Percentiles rank a stretch among this genome's conserved stretches.
These are phyloP conservation scores for Malurus splendens DNA, from an alignment of 2,797 vertebrate genomes.

Conservation along the genomic window DNA sequence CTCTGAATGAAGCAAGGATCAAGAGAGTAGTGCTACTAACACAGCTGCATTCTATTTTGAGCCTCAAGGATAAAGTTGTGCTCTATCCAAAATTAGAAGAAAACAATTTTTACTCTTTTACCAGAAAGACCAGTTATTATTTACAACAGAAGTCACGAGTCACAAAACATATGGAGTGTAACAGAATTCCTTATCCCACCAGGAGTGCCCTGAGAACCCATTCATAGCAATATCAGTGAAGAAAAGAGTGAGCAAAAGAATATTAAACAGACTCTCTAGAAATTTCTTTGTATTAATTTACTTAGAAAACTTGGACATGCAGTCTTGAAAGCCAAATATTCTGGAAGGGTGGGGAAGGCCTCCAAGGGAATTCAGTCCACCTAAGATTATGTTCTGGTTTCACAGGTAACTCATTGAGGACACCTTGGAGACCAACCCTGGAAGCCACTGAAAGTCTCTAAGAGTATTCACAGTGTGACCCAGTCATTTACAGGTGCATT, in stretches of 20 bases:
- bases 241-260: slow-evolving; percentile 33
- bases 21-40: not conserved
- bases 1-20: not conserved
- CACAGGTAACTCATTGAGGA: not conserved
- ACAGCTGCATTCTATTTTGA: not conserved
- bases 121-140: not conserved
- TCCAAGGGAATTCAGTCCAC: not conserved
- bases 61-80: not conserved
- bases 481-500: slow-evolving; percentile 30
- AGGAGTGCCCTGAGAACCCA: not conserved
- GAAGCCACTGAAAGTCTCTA: not conserved
- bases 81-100: not conserved
- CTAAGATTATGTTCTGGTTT: not conserved
- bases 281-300: slow-evolving; percentile 18
- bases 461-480: not conserved
- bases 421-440: not conserved
- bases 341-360: not conserved
- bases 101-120: not conserved
- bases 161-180: not conserved
- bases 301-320: not conserved
- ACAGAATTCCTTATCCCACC: not conserved
- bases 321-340: not conserved
- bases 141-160: not conserved
- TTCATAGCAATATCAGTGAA: not conserved
- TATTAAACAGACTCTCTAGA: slow-evolving; percentile 36